Conservation (phyloP, 1,140 invertebrate genomes). For the Drosophila nigromelanica region DNA sequence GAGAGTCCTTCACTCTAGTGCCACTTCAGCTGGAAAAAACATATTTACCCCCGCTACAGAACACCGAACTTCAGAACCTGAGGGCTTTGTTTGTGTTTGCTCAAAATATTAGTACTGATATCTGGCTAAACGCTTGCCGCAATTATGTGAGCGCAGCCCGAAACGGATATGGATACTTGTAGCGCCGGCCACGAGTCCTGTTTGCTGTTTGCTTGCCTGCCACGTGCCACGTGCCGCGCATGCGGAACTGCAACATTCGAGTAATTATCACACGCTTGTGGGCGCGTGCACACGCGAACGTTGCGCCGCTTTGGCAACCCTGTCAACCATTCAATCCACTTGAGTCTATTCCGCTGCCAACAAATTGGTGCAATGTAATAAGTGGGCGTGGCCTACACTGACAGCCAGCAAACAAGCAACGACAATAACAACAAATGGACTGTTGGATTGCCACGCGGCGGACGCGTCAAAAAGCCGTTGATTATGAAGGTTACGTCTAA, state of each 20-base stretch:
- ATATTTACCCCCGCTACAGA: constrained; percentile 57
- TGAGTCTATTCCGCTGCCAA: constrained; percentile 44
- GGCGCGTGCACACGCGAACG: constrained; percentile 58
- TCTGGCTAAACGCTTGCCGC: constrained; percentile 69
- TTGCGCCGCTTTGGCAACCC: constrained; percentile 11
- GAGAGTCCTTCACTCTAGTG: constrained; percentile 49
- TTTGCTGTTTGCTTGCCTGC: constrained; percentile 4
- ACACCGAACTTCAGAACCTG: background rate
- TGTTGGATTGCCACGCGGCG: constrained; percentile 52
- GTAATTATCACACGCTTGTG: constrained; percentile 79
- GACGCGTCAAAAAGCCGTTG: constrained; percentile 76
- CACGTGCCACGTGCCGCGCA: constrained; percentile 71
- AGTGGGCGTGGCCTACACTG: constrained; percentile 72
- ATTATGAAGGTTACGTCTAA: constrained; percentile 62
- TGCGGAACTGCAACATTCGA: constrained; percentile 56
- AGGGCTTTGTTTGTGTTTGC: constrained; percentile 33
- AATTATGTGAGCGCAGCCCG: constrained; percentile 67
- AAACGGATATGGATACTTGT: constrained; percentile 83
- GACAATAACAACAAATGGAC: constrained; percentile 41
- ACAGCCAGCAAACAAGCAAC: constrained; percentile 34
- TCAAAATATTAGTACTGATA: constrained; percentile 51
- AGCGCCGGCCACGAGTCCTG: constrained; percentile 26
- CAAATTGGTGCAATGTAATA: constrained; percentile 76
- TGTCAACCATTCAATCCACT: constrained; percentile 47
- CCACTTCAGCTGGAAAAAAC: constrained; percentile 63